phyloP scores from a whole-genome alignment of 1,140 invertebrate species.

The Yoshiicerus persimilis region DNA sequence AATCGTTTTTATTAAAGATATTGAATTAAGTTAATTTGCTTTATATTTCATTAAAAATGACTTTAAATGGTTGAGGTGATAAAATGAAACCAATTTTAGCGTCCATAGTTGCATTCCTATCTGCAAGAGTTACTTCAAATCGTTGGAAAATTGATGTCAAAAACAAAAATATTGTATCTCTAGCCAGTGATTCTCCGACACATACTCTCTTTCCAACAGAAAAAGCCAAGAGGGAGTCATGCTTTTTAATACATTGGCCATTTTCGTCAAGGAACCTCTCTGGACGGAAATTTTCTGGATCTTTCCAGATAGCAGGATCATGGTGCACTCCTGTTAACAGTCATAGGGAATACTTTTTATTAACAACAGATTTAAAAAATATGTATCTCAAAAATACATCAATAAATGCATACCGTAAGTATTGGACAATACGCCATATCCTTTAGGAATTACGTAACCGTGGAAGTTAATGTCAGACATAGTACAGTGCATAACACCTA shows the following conservation, averaged over 20 bases:
- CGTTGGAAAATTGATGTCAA: neutral
- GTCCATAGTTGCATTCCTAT: too few species aligned
- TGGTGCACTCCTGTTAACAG: conserved; percentile 52
- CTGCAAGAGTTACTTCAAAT: neutral
- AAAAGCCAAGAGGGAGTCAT: conserved; percentile 37
- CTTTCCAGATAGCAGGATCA: conserved; percentile 54
- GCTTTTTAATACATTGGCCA: neutral
- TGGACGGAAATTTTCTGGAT: conserved; percentile 56
- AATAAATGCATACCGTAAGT: neutral
- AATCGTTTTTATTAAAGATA: too few species aligned
- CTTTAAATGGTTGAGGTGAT: too few species aligned
- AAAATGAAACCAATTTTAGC: too few species aligned
- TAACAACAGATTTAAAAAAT: too few species aligned
- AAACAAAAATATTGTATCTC: neutral
- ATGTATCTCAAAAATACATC: too few species aligned
- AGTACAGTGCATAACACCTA: conserved; percentile 19
- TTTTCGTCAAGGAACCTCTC: conserved; percentile 56
- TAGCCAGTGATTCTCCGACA: neutral
- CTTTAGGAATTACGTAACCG: conserved; percentile 53
- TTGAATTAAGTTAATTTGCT: too few species aligned
- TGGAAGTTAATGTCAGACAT: conserved; percentile 45
- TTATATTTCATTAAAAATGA: too few species aligned
- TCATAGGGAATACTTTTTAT: conserved; percentile 38
- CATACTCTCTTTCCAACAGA: conserved; percentile 26
- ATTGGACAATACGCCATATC: conserved; percentile 54